Conservation (phyloP, 2,113 vertebrate species). For the Actenoides hombroni region DNA sequence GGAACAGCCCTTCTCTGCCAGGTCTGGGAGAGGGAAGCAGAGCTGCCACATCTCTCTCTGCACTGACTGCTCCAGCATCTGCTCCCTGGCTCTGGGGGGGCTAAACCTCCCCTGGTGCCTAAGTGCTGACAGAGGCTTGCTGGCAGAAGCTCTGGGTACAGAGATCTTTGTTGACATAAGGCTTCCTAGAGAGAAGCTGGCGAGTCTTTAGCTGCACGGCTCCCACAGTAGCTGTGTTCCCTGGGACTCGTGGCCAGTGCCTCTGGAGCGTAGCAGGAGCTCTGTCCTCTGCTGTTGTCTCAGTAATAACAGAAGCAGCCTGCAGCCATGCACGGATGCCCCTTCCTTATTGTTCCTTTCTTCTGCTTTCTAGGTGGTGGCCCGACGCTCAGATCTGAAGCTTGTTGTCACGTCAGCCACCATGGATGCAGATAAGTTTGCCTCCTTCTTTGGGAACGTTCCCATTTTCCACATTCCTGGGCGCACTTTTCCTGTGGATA, state of each 20-base stretch:
- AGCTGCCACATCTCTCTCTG: not conserved
- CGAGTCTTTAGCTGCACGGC: not conserved
- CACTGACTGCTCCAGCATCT: not conserved
- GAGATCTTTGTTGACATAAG: not conserved
- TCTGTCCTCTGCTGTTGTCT: not conserved
- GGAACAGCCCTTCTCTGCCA: not conserved
- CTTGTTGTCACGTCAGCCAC: conserved; percentile 97
- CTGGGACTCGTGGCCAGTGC: not conserved
- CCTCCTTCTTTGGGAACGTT: conserved; percentile 95
- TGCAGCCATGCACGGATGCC: not conserved
- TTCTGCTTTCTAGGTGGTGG: conserved; percentile 84
- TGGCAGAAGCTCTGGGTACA: not conserved
- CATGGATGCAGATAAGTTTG: conserved; percentile 98
- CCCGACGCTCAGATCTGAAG: conserved; percentile 94
- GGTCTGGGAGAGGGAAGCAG: not conserved
- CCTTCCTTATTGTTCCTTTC: not conserved
- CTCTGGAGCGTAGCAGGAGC: not conserved
- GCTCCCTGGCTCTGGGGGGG: not conserved
- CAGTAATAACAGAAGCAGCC: not conserved
- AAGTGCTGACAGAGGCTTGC: not conserved
- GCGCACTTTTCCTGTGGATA: conserved; percentile 95
- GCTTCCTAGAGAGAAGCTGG: not conserved
- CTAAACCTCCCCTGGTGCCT: not conserved
- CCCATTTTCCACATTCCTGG: conserved; percentile 98
- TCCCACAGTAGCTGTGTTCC: not conserved